Base-by-base conservation (phyloP, 2,888 invertebrate genomes). In the Heliconius aoede region DNA sequence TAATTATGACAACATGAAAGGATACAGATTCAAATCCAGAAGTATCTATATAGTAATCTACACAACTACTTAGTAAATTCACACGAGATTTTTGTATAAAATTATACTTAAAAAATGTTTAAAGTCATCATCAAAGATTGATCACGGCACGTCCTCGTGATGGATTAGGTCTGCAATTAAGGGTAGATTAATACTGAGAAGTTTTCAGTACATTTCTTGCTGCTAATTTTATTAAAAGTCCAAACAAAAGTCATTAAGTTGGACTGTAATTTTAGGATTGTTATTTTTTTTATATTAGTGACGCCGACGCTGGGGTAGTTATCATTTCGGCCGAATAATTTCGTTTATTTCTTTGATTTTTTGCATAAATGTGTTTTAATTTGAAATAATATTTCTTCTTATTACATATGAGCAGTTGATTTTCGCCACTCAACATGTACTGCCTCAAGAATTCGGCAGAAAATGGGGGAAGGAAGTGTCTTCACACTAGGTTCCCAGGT, bases 101-200 rank as follows among this genome's bases (percentile, higher is more conserved):
- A 24, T 4, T 24, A 11, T 24, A 58, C 55, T 55, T 55, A 55
- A 55, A 46, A 30, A 32, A 64, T 64, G 21, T 68, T n/a, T 26
- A 15, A 24, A 24, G 60, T 32, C n/a, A 75, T 40, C 26, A 72
- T 72, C 60, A 72, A 72, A 74, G 65, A 65, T 73, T 76, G 71
- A 72, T 75, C 73, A 30, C 21, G 46, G 67, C 76, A 68, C 79
- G 77, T 77, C 73, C 24, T 36, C 58, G 36, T 78, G 78, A 79
- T 79, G 64, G 76, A 79, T 79, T 78, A 72, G 64, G 64, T 65
- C 30, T 9, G 78, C 65, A 76, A 78, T 79, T 79, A 78, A 76
- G 74, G 40, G 28, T 72, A 60, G 58, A 78, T 78, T 76, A 77
- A 72, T 68, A 76, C 67, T 72, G 69, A 3, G 36, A 58, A 72